Percentiles rank a stretch among this genome's conserved stretches.
phyloP scores from a whole-genome alignment of 2,113 vertebrate genomes.

The Oryzias melastigma region DNA sequence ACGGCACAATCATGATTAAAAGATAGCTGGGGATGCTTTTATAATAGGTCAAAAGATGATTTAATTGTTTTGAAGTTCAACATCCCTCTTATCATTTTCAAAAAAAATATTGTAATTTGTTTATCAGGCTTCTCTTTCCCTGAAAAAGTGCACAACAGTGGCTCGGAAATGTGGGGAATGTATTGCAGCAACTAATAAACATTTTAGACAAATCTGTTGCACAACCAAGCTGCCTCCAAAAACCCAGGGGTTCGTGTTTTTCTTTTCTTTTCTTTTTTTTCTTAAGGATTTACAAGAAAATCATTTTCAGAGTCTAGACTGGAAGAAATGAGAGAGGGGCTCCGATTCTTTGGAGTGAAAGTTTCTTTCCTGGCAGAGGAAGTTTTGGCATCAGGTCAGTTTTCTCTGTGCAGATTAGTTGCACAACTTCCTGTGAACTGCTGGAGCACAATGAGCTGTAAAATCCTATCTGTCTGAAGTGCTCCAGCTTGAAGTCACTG shows the following conservation, averaged over 20 bases:
- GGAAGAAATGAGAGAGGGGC: neutral
- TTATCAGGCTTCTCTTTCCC: neutral
- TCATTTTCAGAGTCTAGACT: neutral
- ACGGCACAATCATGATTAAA: no score
- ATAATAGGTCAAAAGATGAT: no score
- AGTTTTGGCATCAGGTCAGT: neutral
- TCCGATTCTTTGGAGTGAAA: neutral
- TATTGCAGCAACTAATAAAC: neutral
- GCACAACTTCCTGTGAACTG: conserved; percentile 15
- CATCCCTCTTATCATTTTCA: no score
- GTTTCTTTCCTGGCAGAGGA: neutral
- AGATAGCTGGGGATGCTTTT: no score
- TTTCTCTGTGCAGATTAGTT: neutral
- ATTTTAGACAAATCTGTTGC: neutral
- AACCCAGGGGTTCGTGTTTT: neutral
- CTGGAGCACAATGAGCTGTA: neutral
- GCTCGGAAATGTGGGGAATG: no score
- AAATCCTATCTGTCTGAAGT: no score
- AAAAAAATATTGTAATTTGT: no score
- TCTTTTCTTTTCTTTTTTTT: no score
- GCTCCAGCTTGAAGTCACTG: no score
- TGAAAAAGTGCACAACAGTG: neutral
- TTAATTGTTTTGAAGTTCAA: no score
- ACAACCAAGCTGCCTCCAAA: neutral
- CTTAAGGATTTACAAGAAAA: neutral